These are phyloP conservation scores for Eclectus roratus DNA, from an alignment of 2,113 vertebrate species.

Conservation along the genomic window DNA sequence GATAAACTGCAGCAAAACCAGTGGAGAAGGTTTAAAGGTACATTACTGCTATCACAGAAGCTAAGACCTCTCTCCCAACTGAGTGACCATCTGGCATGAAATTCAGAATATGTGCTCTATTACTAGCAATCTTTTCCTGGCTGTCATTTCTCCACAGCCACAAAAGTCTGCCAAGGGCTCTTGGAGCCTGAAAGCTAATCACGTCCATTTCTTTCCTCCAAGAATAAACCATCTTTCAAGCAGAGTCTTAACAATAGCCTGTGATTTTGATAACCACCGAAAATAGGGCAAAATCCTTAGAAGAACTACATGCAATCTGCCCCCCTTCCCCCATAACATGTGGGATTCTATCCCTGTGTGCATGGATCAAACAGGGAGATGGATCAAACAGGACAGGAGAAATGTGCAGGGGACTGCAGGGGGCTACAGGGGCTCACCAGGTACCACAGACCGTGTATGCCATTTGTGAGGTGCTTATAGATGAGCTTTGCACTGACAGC, in stretches of 20 bases:
- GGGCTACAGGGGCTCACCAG: not conserved
- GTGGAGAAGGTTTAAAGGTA: not conserved
- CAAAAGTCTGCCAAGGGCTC: not conserved
- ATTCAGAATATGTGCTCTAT: not conserved
- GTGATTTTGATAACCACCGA: not conserved
- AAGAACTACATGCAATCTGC: not conserved
- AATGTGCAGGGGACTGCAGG: accelerated
- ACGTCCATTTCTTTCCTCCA: not conserved
- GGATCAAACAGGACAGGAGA: not conserved
- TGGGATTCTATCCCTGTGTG: not conserved
- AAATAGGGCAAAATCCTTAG: not conserved
- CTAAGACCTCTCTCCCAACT: not conserved
- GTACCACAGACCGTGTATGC: accelerated
- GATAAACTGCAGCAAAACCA: not conserved
- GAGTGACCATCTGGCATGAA: constrained; percentile 1
- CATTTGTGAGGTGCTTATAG: not conserved
- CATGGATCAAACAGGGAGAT: not conserved
- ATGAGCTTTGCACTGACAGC: not conserved
- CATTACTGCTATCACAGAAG: not conserved
- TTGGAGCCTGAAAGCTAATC: not conserved
- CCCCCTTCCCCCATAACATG: not conserved
- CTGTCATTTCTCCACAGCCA: not conserved
- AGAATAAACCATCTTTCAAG: not conserved
- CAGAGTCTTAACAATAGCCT: not conserved
- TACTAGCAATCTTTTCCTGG: not conserved